These are phyloP conservation scores for Spea hammondii DNA, from an alignment of 2,797 vertebrate genomes.

Conservation along the genomic window DNA sequence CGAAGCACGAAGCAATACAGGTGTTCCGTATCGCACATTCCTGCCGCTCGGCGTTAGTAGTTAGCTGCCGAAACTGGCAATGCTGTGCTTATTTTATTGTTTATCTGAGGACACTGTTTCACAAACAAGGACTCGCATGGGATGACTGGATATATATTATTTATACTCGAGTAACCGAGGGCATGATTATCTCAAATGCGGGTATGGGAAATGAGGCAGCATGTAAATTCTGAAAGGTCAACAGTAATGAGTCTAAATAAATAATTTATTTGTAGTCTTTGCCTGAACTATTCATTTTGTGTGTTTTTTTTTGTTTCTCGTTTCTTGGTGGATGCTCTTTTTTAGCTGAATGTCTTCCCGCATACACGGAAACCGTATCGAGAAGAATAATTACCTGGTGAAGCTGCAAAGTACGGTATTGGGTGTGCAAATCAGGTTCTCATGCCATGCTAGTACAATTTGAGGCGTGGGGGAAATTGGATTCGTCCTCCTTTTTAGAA, in stretches of 20 bases:
- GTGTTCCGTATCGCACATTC: constrained; percentile 11
- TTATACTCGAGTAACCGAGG: constrained; percentile 52
- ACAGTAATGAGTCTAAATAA: constrained; percentile 52
- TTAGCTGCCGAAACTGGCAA: constrained; percentile 11
- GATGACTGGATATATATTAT: constrained; percentile 49
- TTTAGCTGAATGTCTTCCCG: constrained; percentile 8
- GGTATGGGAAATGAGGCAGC: constrained; percentile 52
- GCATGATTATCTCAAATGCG: constrained; percentile 52
- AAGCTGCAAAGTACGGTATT: background rate
- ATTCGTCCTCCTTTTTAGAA: too few species aligned
- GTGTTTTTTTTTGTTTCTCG: constrained; percentile 23
- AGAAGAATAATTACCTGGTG: constrained; percentile 31
- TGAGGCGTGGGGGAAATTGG: too few species aligned
- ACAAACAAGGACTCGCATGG: constrained; percentile 48
- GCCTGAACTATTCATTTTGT: constrained; percentile 40
- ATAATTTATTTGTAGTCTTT: constrained; percentile 50
- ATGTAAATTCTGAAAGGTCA: constrained; percentile 54
- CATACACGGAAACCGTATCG: background rate
- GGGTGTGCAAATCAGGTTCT: background rate
- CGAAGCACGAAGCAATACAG: constrained; percentile 4
- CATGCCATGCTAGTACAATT: too few species aligned
- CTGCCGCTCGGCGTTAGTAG: constrained; percentile 3
- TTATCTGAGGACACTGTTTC: constrained; percentile 49
- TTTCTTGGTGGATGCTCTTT: background rate
- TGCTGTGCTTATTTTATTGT: constrained; percentile 44